Conservation (phyloP, 2,797 vertebrate species). For the Mallotus villosus region DNA sequence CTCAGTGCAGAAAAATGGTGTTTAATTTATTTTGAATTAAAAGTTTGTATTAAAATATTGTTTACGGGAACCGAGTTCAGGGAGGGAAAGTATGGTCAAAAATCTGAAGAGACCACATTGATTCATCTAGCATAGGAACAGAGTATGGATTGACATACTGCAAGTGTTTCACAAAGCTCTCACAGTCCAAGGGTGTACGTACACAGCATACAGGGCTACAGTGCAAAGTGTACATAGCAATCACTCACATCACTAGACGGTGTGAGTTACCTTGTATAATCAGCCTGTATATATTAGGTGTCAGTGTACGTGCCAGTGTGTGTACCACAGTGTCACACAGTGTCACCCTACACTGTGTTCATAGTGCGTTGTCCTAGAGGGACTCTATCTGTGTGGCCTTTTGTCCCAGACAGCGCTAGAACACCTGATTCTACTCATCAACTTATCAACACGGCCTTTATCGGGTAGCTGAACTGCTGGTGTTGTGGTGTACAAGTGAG, state of each 20-base stretch:
- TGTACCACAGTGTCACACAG: slow-evolving; percentile 14
- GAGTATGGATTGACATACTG: slow-evolving; percentile 1
- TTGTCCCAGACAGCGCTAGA: slow-evolving; percentile 35
- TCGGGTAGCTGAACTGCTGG: background rate
- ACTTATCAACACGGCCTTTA: slow-evolving; percentile 13
- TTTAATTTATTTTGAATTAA: background rate
- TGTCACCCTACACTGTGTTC: slow-evolving; percentile 39
- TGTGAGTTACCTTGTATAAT: slow-evolving; percentile 59
- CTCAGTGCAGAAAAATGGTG: background rate
- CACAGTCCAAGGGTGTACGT: background rate
- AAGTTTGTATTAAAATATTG: background rate
- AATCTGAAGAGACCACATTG: background rate
- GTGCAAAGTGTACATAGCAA: slow-evolving; percentile 7
- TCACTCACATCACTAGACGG: slow-evolving; percentile 48
- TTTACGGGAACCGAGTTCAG: background rate
- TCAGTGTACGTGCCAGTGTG: slow-evolving; percentile 39
- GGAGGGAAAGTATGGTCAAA: background rate
- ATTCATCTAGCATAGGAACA: background rate
- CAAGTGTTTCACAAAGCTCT: slow-evolving; percentile 7
- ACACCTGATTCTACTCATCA: slow-evolving; percentile 30
- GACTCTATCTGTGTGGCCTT: slow-evolving; percentile 37
- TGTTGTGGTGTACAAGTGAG: background rate
- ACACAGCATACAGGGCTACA: background rate
- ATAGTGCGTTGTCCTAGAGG: slow-evolving; percentile 23
- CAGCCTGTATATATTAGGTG: slow-evolving; percentile 56